Percentiles rank a stretch among this genome's conserved stretches.
These are phyloP conservation scores for Globodera rostochiensis DNA, from an alignment of 1,140 invertebrate species.

Conservation along the genomic window DNA sequence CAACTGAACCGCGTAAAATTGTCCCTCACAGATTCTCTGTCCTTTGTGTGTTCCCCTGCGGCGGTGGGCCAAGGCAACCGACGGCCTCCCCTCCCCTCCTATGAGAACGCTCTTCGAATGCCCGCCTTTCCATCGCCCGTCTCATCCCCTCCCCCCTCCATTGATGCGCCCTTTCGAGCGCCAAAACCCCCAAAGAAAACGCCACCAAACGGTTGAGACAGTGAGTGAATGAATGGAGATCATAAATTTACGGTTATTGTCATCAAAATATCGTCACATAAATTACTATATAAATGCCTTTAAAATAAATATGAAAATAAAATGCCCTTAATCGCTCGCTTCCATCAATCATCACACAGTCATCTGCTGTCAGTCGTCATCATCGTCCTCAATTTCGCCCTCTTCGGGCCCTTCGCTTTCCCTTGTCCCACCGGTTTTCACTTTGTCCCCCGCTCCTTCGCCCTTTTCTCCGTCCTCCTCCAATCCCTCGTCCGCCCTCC, in stretches of 20 bases:
- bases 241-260: not conserved
- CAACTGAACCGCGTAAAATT: not conserved
- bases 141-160: not conserved
- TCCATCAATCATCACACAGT: no score
- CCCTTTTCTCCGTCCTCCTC: conserved; percentile 2
- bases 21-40: not conserved
- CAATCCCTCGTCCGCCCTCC: not conserved
- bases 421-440: no score
- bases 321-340: no score
- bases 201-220: not conserved
- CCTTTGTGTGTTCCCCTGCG: not conserved
- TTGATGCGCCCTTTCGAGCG: not conserved
- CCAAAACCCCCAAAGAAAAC: not conserved
- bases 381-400: conserved; percentile 14
- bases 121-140: not conserved
- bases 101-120: conserved; percentile 5
- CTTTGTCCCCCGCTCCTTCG: not conserved
- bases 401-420: not conserved
- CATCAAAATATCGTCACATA: no score
- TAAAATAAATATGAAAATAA: no score
- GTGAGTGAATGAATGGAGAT: not conserved
- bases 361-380: not conserved
- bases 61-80: not conserved
- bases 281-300: no score
- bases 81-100: not conserved